These are phyloP conservation scores for Hiodon alosoides DNA, from an alignment of 2,113 vertebrate genomes.

Conservation along the genomic window DNA sequence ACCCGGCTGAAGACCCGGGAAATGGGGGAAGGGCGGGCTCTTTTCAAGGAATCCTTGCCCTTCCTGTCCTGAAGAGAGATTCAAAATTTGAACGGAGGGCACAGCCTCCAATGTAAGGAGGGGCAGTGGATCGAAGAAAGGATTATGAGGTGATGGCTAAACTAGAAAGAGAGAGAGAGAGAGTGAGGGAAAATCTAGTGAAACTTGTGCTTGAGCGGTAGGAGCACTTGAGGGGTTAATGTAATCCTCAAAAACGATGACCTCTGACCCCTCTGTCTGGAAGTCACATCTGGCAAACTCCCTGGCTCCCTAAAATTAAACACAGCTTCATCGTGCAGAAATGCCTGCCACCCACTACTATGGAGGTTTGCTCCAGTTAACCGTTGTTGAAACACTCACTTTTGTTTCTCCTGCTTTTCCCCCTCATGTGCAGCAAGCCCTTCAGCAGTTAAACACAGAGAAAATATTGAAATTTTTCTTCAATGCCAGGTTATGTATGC, in stretches of 20 bases:
- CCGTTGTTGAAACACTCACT: background rate
- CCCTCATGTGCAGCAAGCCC: background rate
- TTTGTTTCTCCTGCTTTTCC: background rate
- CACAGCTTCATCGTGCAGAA: background rate
- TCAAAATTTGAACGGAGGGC: constrained; percentile 8
- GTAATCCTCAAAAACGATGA: background rate
- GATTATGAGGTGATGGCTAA: background rate
- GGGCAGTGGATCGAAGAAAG: background rate
- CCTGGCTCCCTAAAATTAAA: constrained; percentile 20
- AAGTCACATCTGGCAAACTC: constrained; percentile 36
- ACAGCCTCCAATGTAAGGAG: background rate
- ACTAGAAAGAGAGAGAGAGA: background rate
- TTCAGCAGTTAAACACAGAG: background rate
- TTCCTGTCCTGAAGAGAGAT: background rate
- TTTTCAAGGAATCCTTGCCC: background rate
- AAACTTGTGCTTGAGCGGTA: background rate
- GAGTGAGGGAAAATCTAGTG: constrained; percentile 24
- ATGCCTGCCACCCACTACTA: background rate
- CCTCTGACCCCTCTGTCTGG: constrained; percentile 2
- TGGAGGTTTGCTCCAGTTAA: background rate
- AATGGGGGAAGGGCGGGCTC: background rate
- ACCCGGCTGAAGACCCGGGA: background rate
- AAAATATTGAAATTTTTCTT: background rate
- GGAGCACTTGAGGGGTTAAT: constrained; percentile 12
- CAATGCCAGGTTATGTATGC: background rate